Base-by-base conservation (phyloP, 1,140 invertebrate genomes). In the Battus philenor region DNA sequence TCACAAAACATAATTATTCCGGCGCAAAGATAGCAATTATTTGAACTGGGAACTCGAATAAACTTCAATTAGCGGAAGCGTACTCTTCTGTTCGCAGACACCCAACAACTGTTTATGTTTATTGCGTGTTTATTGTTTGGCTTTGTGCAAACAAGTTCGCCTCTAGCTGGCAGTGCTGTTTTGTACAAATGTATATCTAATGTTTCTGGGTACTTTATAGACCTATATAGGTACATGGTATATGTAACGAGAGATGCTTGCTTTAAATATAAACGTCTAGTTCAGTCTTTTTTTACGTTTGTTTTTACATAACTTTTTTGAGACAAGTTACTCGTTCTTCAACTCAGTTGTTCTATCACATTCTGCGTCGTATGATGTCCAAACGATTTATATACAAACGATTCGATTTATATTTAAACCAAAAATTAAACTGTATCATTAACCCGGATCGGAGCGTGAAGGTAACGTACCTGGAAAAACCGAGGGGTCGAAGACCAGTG, bases 41-140 rank as follows among this genome's bases (percentile, higher is more conserved):
- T 62, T 67, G 53, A 59, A 50, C 54, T 16, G 53, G 47, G 57
- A 59, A 65, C 57, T 57, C 51, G 55, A 62, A 67, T 69, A 68
- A 71, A 70, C 54, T 69, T 65, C 68, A 76, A 77, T 77, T 77
- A 77, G 61, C 56, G 53, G 44, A 59, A 57, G 57, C 50, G 56
- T 56, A 54, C 50, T 49, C 48, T 11, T 48, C 52, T 62, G 56
- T 58, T 65, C 31, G 56, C 59, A 72, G 70, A 66, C 67, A 65
- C 70, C 49, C 54, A 36, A 54, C 52, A 59, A 64, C 66, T 74
- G 74, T 70, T 78, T 73, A 78, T 72, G 69, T 72, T 75, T 73
- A 71, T 69, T 66, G 47, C 54, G 41, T 56, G 62, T 61, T 72
- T 68, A 73, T 72, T 76, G 65, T 69, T 78, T 61, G 61, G 29